phyloP scores from a whole-genome alignment of 2,113 vertebrate species.

The Crotalus viridis region DNA sequence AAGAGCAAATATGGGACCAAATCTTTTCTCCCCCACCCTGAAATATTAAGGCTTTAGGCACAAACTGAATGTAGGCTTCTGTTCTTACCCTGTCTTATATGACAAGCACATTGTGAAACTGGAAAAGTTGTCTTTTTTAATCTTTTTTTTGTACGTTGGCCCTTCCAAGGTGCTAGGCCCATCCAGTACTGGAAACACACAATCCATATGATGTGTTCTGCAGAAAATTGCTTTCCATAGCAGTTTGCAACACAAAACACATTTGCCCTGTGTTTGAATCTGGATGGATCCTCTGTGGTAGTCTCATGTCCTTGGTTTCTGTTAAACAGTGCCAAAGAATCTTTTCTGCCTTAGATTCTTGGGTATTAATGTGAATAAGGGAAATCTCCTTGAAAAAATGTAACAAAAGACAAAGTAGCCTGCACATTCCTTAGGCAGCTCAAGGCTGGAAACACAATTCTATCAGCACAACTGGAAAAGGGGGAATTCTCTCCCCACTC shows the following conservation, averaged over 20 bases:
- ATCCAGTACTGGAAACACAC: not conserved
- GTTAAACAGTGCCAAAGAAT: not conserved
- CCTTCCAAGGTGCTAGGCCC: not conserved
- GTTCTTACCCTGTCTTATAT: not conserved
- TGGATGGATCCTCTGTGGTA: not conserved
- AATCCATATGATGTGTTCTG: not conserved
- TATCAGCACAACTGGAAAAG: not conserved
- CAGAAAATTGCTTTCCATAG: not conserved
- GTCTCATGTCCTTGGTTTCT: not conserved
- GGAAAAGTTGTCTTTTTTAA: not conserved
- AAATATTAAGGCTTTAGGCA: not conserved
- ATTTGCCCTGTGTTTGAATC: not conserved
- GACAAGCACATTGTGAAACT: not conserved
- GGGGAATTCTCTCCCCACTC: not conserved
- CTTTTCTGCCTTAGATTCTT: not conserved
- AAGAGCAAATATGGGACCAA: slow-evolving; percentile 1
- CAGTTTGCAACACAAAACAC: not conserved
- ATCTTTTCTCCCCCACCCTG: not conserved
- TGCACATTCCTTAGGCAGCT: not conserved
- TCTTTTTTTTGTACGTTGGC: not conserved
- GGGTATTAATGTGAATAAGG: not conserved
- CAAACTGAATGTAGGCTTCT: not conserved
- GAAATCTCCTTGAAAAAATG: not conserved
- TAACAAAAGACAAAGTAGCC: not conserved
- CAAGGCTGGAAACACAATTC: not conserved